Conservation (phyloP, 2,888 invertebrate genomes). For the Autographa gamma region DNA sequence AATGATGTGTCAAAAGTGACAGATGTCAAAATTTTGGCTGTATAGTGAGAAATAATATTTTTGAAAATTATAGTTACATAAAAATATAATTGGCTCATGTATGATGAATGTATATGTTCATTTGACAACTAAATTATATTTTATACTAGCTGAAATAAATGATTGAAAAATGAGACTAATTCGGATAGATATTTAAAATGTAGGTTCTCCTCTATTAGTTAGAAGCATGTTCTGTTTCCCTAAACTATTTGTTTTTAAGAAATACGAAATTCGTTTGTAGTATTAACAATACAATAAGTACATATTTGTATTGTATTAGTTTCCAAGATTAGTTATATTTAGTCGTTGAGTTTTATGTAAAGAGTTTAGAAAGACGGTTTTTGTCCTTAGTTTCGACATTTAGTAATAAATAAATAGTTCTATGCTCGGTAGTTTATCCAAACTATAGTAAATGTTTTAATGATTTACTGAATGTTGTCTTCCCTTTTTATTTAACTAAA, state of each 20-base stretch:
- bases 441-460: background rate
- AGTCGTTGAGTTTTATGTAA: background rate
- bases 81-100: no score
- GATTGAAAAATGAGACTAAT: no score
- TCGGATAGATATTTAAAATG: no score
- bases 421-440: background rate
- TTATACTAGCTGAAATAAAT: no score
- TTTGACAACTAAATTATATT: no score
- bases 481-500: background rate
- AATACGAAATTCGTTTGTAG: background rate
- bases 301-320: background rate
- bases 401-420: background rate
- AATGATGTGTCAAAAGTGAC: no score
- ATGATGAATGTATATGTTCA: no score
- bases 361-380: background rate
- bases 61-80: no score
- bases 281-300: background rate
- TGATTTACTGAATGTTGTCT: background rate
- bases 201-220: no score
- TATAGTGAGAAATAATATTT: no score
- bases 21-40: no score
- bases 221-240: conserved; percentile 31
- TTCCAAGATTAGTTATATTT: background rate
- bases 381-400: no score
- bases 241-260: background rate